A percentile compares a stretch with the other conserved stretches of the same genome.
These are phyloP conservation scores for Pseudomyrmex cubaensis DNA, from an alignment of 1,140 invertebrate species.

Conservation along the genomic window DNA sequence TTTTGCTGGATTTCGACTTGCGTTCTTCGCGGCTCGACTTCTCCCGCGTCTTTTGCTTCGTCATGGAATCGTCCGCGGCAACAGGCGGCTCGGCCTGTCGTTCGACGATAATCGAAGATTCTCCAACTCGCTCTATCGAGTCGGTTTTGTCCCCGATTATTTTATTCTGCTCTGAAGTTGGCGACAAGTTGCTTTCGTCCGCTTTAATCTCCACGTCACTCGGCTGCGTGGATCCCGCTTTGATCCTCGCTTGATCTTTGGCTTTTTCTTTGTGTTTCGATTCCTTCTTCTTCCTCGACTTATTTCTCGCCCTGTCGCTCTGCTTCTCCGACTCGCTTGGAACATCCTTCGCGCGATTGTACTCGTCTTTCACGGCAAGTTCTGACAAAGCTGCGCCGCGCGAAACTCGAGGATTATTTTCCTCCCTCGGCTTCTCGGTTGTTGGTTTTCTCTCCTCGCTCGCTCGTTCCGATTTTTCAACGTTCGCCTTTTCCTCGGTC, in stretches of 20 bases:
- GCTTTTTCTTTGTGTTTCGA: slow-evolving; percentile 22
- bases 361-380: slow-evolving; percentile 41
- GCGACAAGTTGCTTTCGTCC: background rate
- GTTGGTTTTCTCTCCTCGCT: background rate
- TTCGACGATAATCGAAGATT: background rate
- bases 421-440: background rate
- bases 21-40: slow-evolving; percentile 26
- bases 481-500: background rate
- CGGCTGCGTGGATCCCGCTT: slow-evolving; percentile 14
- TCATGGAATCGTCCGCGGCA: background rate
- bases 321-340: slow-evolving; percentile 8
- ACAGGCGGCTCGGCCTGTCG: background rate
- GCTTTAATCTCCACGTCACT: slow-evolving; percentile 24
- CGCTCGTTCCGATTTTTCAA: slow-evolving; percentile 65
- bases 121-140: background rate
- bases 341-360: slow-evolving; percentile 10
- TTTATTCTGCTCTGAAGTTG: background rate
- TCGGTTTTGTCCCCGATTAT: background rate
- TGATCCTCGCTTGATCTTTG: slow-evolving; percentile 41
- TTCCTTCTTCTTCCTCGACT: slow-evolving; percentile 31
- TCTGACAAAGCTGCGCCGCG: background rate
- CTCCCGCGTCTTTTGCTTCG: background rate
- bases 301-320: background rate
- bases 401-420: background rate
- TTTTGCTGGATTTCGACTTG: slow-evolving; percentile 39